A percentile compares a stretch with the other conserved stretches of the same genome.
These are phyloP conservation scores for Ochropleura leucogaster DNA, from an alignment of 2,888 invertebrate species.

Conservation along the genomic window DNA sequence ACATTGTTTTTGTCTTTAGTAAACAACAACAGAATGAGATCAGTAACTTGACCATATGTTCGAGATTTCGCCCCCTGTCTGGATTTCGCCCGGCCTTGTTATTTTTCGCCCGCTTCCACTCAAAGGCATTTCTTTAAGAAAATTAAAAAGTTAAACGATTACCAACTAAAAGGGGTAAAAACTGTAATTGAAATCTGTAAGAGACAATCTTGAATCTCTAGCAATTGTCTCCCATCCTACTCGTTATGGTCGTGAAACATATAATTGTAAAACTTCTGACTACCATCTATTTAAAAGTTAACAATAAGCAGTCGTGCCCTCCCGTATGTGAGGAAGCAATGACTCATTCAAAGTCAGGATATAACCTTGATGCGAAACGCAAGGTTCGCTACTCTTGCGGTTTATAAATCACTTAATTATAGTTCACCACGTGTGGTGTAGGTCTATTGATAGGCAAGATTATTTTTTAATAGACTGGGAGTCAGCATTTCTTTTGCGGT, in stretches of 20 bases:
- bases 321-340: slow-evolving; percentile 69
- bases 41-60: slow-evolving; percentile 3
- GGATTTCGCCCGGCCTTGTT: not conserved
- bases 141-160: not conserved
- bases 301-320: slow-evolving; percentile 52
- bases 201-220: slow-evolving; percentile 32
- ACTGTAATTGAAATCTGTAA: not conserved
- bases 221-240: slow-evolving; percentile 30
- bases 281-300: slow-evolving; percentile 45
- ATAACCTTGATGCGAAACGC: slow-evolving; percentile 77
- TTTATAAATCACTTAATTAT: slow-evolving; percentile 77
- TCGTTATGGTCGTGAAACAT: slow-evolving; percentile 15
- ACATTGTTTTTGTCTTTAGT: slow-evolving; percentile 20
- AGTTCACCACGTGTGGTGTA: slow-evolving; percentile 64
- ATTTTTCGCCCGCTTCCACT: not conserved
- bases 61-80: not conserved
- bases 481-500: slow-evolving; percentile 5
- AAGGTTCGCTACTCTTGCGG: slow-evolving; percentile 78
- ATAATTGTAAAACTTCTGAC: slow-evolving; percentile 26
- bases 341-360: slow-evolving; percentile 80
- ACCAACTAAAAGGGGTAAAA: not conserved
- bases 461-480: slow-evolving; percentile 42
- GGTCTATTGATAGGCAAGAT: slow-evolving; percentile 37
- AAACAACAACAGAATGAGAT: slow-evolving; percentile 22
- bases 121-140: not conserved